Evolutionary conservation across 2,113 vertebrate genomes (phyloP).

Genomic region (Isichthys henryi): DNA sequence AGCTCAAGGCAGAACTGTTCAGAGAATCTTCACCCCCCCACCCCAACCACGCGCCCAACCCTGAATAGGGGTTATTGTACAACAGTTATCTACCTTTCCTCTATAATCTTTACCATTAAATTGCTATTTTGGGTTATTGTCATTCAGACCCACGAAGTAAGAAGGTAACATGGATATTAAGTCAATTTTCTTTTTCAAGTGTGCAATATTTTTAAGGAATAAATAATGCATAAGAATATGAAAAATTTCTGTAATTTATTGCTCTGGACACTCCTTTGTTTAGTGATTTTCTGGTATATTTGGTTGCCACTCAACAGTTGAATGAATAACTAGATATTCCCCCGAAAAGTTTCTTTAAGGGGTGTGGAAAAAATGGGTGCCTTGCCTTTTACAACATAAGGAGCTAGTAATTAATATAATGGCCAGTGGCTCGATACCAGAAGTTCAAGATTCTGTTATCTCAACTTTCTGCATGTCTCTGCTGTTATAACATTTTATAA

Average conservation of each 20-base stretch:
- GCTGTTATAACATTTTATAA: neutral
- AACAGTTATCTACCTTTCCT: neutral
- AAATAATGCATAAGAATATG: neutral
- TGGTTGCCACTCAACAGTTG: neutral
- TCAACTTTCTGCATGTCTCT: neutral
- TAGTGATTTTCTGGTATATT: neutral
- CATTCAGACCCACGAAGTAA: neutral
- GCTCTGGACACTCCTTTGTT: neutral
- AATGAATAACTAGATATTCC: neutral
- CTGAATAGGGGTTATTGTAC: neutral
- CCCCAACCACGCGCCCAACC: too few species aligned
- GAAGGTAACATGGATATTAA: neutral
- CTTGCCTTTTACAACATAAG: neutral
- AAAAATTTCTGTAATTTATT: neutral
- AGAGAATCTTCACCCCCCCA: neutral
- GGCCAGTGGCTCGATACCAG: neutral
- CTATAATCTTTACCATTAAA: neutral
- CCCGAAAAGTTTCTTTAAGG: neutral
- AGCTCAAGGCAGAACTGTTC: neutral
- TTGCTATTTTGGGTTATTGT: neutral
- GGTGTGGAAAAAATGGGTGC: neutral
- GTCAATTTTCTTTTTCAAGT: neutral
- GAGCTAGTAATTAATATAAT: neutral
- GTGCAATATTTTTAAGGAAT: neutral
- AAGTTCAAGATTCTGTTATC: neutral